Base-by-base conservation (phyloP, 1,140 invertebrate species). In the Ctenoplectra terminalis region DNA sequence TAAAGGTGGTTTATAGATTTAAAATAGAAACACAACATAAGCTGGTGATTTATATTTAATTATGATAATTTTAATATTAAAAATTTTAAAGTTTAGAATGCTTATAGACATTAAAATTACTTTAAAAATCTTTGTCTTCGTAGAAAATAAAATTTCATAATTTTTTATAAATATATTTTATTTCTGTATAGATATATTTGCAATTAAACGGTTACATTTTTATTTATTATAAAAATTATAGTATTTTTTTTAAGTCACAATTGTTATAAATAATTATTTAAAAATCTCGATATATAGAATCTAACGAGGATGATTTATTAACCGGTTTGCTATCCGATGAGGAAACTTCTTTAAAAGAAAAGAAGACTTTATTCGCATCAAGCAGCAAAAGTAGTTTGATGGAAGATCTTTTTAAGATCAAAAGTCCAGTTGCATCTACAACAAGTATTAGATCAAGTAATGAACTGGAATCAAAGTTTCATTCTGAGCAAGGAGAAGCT, bases 381-480 rank as follows among this genome's bases (percentile, higher is more conserved):
- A 81, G 29, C 61, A 77, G 67, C 17, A 88, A 87, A 54, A 81
- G 75, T 73, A 90, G 40, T 56, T 61, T 90, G 48, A 83, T 90
- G 56, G 76, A 83, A 63, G 76, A 88, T 71, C 84, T 91, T 52
- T 91, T 91, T 80, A 88, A 86, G 52, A 85, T 87, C 0, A 91
- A 89, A 71, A 83, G 48, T 31, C 40, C 43, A 46, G 46, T 58
- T 43, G 23, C 17, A 17, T 76, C 77, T 34, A 13, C 37, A 29
- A 58, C 46, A 66, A 83, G 46, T 46, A 17, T 48, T 37, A 66
- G 26, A 72, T 56, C 43, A 64, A 69, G 15, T 61, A 48, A 67
- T 31, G 54, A 63, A n/a, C 50, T 34, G 34, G 61, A 63, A 20
- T 40, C 46, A 50, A 79, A 71, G 11, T 20, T 61, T 43, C 40